These are phyloP conservation scores for Euspilapteryx auroguttella DNA, from an alignment of 2,888 invertebrate genomes.

Conservation along the genomic window DNA sequence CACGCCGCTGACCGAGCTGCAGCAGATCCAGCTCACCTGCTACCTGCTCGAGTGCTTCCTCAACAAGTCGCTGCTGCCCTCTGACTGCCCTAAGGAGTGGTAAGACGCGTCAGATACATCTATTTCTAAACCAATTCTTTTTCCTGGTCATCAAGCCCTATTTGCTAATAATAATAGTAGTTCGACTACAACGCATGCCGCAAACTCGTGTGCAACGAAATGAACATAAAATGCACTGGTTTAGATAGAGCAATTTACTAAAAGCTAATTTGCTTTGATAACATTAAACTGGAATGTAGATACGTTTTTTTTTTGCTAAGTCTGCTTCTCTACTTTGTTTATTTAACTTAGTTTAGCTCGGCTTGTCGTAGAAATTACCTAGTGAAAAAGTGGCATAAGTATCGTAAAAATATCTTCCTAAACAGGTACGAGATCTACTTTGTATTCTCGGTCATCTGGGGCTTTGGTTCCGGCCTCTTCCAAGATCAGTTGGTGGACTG, in stretches of 20 bases:
- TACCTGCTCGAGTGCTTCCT: slow-evolving; percentile 84
- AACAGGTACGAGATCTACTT: slow-evolving; percentile 86
- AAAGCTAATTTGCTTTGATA: too few species aligned
- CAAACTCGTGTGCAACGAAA: background rate
- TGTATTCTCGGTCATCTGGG: slow-evolving; percentile 88
- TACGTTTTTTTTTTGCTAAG: too few species aligned
- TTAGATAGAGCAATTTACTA: too few species aligned
- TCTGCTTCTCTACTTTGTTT: too few species aligned
- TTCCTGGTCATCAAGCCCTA: too few species aligned
- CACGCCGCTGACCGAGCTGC: slow-evolving; percentile 88
- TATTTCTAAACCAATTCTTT: background rate
- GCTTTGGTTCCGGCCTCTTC: slow-evolving; percentile 89
- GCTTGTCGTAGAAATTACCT: too few species aligned
- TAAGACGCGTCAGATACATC: slow-evolving; percentile 15
- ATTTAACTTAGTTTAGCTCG: too few species aligned
- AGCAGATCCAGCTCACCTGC: slow-evolving; percentile 87
- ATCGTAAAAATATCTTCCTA: slow-evolving; percentile 3
- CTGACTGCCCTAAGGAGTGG: slow-evolving; percentile 92
- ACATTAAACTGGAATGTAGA: too few species aligned
- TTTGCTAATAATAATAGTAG: too few species aligned
- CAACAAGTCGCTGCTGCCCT: slow-evolving; percentile 76
- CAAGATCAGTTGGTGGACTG: slow-evolving; percentile 91
- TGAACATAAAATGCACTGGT: too few species aligned
- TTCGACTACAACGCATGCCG: background rate
- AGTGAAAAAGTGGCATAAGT: too few species aligned